Evolutionary conservation across 1,140 invertebrate species (phyloP), one percentile per base, ranked within the genome.

Genomic region (Apocrypta bakeri): DNA sequence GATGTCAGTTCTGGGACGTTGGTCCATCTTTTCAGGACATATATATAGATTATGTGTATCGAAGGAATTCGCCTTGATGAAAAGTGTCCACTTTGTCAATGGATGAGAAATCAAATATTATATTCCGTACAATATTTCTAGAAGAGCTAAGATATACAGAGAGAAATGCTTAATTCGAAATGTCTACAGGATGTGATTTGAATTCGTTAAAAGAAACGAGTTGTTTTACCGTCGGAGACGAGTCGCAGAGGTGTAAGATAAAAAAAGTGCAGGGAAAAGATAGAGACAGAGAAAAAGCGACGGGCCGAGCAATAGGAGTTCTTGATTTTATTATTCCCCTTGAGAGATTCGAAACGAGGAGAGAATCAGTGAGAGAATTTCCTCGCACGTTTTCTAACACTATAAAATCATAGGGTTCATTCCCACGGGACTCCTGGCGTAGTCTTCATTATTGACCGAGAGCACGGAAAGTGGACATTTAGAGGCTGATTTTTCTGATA

Each of bases 241-340:
- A 29, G 17, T n/a, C n/a, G 40, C 4, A 64, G 66, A 29, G 25
- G 56, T 33, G 14, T 71, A 25, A 48, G 40, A 25, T 33, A 29
- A 21, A 17, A 63, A 71, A 68, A 25, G 31, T 1, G 27, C 21
- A 33, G 29, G 24, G 25, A n/a, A 24, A 7, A 11, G n/a, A 21
- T 33, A 11, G 25, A 31, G 25, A 24, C 7, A 17, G 25, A 24
- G 42, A 8, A 42, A 63, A 25, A 8, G 24, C 25, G 61, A 29
- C 31, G 71, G 71, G 21, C 72, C 40, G 48, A 27, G 82, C 64
- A 27, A 78, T 63, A 64, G 71, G 68, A 73, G n/a, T 66, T 73
- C 78, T 76, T 80, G 82, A 83, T 83, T 83, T 83, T 79, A 76
- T 83, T 83, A 83, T 83, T 83, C 82, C 82, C 72, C 82, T 83